Evolutionary conservation across 2,113 vertebrate genomes (phyloP).

Genomic region (Phalacrocorax brasilianus): DNA sequence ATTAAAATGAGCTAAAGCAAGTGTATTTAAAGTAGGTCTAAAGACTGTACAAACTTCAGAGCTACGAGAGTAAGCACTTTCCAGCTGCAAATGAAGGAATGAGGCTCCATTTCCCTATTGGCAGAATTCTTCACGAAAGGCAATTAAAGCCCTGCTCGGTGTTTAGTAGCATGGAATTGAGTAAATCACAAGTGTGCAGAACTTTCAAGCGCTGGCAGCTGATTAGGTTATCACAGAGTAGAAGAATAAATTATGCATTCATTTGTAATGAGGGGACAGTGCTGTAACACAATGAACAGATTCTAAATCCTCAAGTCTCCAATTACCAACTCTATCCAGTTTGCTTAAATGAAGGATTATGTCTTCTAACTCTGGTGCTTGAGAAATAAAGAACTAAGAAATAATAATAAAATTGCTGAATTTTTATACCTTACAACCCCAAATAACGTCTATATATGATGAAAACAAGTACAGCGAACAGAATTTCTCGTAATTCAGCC

Average conservation of each 20-base stretch:
- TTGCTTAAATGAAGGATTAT: background rate
- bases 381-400: background rate
- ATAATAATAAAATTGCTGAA: background rate
- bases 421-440: background rate
- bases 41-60: background rate
- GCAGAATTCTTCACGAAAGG: background rate
- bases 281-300: background rate
- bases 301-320: background rate
- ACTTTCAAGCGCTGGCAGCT: background rate
- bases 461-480: background rate
- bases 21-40: background rate
- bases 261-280: background rate
- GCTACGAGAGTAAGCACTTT: background rate
- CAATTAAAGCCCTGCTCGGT: background rate
- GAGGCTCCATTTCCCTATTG: background rate
- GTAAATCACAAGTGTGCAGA: background rate
- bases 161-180: background rate
- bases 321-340: background rate
- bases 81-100: background rate
- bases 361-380: background rate
- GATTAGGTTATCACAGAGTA: background rate
- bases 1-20: background rate
- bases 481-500: background rate
- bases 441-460: background rate
- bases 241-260: background rate